Evolutionary conservation across 2,113 vertebrate genomes (phyloP).

Genomic region (Gambusia holbrooki): DNA sequence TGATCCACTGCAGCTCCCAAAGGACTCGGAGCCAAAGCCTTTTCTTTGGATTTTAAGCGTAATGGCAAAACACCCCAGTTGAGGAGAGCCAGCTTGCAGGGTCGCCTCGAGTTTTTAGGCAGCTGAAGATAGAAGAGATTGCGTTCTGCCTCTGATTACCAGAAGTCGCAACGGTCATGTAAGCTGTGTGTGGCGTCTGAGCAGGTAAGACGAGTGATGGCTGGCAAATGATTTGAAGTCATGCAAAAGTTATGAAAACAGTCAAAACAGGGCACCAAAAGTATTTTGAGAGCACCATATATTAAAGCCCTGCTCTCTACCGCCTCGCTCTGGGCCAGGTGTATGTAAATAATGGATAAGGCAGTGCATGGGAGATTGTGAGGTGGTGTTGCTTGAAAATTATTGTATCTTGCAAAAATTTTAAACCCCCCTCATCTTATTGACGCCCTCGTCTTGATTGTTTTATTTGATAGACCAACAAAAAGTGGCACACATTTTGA

Average conservation of each 20-base stretch:
- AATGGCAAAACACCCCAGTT: conserved; percentile 26
- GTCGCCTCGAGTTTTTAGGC: conserved; percentile 17
- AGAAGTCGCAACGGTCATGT: conserved; percentile 24
- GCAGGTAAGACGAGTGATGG: too few species aligned
- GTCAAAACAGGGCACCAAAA: not conserved
- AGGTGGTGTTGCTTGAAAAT: conserved; percentile 5
- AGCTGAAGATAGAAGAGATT: conserved; percentile 12
- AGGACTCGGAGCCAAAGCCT: conserved; percentile 36
- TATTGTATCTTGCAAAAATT: not conserved
- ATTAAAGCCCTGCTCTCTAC: conserved; percentile 37
- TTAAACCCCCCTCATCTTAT: too few species aligned
- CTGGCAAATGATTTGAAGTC: conserved; percentile 20
- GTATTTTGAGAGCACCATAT: conserved; percentile 15
- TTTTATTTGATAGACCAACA: too few species aligned
- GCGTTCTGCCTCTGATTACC: not conserved
- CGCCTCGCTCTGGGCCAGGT: conserved; percentile 10
- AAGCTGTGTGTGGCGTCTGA: conserved; percentile 18
- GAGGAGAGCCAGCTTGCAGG: conserved; percentile 15
- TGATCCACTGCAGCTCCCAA: conserved; percentile 57
- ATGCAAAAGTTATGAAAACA: conserved; percentile 7
- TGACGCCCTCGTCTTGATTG: too few species aligned
- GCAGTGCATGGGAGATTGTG: conserved; percentile 8
- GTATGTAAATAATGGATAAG: conserved; percentile 29
- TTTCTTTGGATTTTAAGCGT: conserved; percentile 9
- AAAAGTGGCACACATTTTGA: too few species aligned